phyloP scores from a whole-genome alignment of 2,113 vertebrate species.

The Xyliphius kryptos region DNA sequence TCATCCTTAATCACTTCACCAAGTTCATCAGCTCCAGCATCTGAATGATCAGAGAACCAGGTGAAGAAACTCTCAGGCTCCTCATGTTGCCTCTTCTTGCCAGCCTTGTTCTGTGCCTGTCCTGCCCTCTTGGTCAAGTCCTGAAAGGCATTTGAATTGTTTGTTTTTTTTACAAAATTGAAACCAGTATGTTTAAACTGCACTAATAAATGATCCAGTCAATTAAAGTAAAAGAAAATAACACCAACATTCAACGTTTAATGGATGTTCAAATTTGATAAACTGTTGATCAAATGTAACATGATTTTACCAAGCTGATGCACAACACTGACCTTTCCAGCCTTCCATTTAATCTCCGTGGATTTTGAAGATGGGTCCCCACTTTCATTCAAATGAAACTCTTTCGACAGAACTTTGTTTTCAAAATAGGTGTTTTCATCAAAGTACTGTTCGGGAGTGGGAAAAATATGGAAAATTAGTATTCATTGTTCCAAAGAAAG shows the following conservation, averaged over 20 bases:
- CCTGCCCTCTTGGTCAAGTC: conserved; percentile 84
- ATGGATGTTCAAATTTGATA: too few species aligned
- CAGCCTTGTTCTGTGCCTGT: conserved; percentile 83
- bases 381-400: conserved; percentile 86
- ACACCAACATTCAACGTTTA: too few species aligned
- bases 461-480: too few species aligned
- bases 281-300: too few species aligned
- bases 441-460: conserved; percentile 68
- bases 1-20: conserved; percentile 87
- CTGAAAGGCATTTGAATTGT: too few species aligned
- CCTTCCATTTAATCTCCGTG: conserved; percentile 90
- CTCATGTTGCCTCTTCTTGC: conserved; percentile 86
- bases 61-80: conserved; percentile 88
- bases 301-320: too few species aligned
- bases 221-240: too few species aligned
- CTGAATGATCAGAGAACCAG: conserved; percentile 86
- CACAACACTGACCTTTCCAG: conserved; percentile 70
- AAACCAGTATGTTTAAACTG: too few species aligned
- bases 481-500: too few species aligned
- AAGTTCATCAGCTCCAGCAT: conserved; percentile 79
- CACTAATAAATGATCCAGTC: too few species aligned
- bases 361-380: conserved; percentile 87
- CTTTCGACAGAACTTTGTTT: conserved; percentile 91
- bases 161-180: too few species aligned
- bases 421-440: conserved; percentile 91